phyloP scores from a whole-genome alignment of 1,140 invertebrate species.

The Drosophila ogumai region DNA sequence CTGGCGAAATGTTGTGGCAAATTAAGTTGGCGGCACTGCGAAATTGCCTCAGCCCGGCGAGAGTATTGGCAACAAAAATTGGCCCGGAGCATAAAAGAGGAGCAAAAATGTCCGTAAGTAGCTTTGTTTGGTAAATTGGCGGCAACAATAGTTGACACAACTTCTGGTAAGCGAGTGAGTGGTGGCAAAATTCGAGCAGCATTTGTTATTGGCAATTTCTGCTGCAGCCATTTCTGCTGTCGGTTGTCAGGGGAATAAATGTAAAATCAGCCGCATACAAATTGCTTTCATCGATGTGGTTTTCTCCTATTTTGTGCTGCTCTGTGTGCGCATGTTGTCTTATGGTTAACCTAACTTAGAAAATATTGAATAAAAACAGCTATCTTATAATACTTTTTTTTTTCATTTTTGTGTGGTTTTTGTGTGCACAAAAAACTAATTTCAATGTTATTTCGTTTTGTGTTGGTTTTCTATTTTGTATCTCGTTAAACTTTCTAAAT shows the following conservation, averaged over 20 bases:
- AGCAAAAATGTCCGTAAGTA: constrained; percentile 39
- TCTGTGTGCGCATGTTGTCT: not conserved
- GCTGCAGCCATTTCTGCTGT: constrained; percentile 14
- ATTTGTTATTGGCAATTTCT: constrained; percentile 53
- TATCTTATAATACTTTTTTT: constrained; percentile 48
- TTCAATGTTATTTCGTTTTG: not conserved
- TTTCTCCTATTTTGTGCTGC: not conserved
- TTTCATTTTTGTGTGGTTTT: constrained; percentile 3
- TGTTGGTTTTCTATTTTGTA: not conserved
- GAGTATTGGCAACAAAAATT: constrained; percentile 45
- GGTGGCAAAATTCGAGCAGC: constrained; percentile 39
- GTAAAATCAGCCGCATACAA: constrained; percentile 44
- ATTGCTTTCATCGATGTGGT: constrained; percentile 38
- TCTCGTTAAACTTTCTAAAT: not conserved
- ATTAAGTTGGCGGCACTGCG: constrained; percentile 61
- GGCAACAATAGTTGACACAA: constrained; percentile 56
- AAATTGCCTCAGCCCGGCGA: constrained; percentile 45
- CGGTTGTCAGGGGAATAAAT: constrained; percentile 49
- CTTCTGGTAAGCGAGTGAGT: constrained; percentile 38
- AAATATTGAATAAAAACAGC: constrained; percentile 9
- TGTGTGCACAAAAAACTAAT: not conserved
- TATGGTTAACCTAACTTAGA: constrained; percentile 22
- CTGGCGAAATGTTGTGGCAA: constrained; percentile 42
- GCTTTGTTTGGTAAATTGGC: constrained; percentile 56
- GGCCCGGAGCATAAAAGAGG: constrained; percentile 22